Evolutionary conservation across 2,113 vertebrate genomes (phyloP).

Genomic region (Coryphaenoides rupestris): DNA sequence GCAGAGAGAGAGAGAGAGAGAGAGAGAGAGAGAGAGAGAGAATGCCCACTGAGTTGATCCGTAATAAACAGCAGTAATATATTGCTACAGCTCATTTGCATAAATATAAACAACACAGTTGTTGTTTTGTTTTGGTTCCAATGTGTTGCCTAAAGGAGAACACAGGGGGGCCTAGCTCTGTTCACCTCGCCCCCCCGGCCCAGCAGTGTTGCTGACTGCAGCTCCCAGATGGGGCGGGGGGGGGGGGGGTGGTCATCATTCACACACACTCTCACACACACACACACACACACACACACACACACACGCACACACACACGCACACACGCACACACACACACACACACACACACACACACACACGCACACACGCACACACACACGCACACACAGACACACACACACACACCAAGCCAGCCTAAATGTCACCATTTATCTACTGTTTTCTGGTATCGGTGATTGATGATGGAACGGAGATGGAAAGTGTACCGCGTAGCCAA

Average conservation of each 20-base stretch:
- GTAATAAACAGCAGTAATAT: conserved; percentile 9
- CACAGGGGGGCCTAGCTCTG: too few relatives aligned
- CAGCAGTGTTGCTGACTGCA: too few relatives aligned
- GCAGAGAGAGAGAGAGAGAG: conserved; percentile 7
- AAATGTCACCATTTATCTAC: conserved; percentile 32
- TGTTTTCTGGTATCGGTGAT: conserved; percentile 28
- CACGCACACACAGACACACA: conserved; percentile 4
- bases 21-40: not conserved
- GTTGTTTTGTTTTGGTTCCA: too few relatives aligned
- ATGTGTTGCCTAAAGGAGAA: too few relatives aligned
- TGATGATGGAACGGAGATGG: conserved; percentile 48
- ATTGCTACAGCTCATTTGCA: conserved; percentile 22
- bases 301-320: not conserved
- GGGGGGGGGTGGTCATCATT: conserved; percentile 3
- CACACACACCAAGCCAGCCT: conserved; percentile 22
- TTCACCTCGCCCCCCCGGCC: too few relatives aligned
- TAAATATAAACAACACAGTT: conserved; percentile 10
- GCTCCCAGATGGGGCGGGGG: too few relatives aligned
- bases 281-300: not conserved
- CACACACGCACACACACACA: not conserved
- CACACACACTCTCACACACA: too few relatives aligned
- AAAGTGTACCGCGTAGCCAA: conserved; percentile 42
- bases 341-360: not conserved
- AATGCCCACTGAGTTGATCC: conserved; percentile 16
- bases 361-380: too few relatives aligned